Percentiles rank a stretch among this genome's conserved stretches.
These are phyloP conservation scores for Drosophila lowei DNA, from an alignment of 1,140 invertebrate species.

Conservation along the genomic window DNA sequence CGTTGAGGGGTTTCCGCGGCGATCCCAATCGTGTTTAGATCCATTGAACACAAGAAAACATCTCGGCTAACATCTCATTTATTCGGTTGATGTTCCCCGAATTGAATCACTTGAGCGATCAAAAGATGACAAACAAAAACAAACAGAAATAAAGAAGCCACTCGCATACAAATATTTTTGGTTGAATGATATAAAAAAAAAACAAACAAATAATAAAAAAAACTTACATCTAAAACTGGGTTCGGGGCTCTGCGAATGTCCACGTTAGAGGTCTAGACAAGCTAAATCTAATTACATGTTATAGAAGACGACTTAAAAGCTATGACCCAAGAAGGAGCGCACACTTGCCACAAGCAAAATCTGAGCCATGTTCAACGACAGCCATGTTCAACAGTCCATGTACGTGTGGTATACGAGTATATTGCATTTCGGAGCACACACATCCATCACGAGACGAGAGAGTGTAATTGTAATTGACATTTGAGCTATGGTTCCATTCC, in stretches of 20 bases:
- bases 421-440: constrained; percentile 27
- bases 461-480: constrained; percentile 24
- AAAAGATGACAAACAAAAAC: too few relatives aligned
- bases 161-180: too few relatives aligned
- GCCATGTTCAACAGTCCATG: constrained; percentile 18
- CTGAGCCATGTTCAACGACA: constrained; percentile 1
- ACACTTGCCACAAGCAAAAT: constrained; percentile 47
- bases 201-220: too few relatives aligned
- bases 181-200: too few relatives aligned
- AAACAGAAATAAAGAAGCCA: too few relatives aligned
- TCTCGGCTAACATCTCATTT: too few relatives aligned
- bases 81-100: too few relatives aligned
- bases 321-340: constrained; percentile 49
- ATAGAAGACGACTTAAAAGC: constrained; percentile 40
- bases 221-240: constrained; percentile 3
- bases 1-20: too few relatives aligned
- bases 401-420: constrained; percentile 3
- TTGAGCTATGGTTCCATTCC: constrained; percentile 19
- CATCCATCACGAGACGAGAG: neutral
- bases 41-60: too few relatives aligned
- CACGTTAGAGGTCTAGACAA: constrained; percentile 23
- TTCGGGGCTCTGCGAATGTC: constrained; percentile 15
- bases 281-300: constrained; percentile 48
- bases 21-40: too few relatives aligned
- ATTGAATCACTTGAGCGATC: too few relatives aligned